A percentile compares a stretch with the other conserved stretches of the same genome.
Conservation (phyloP, 2,113 vertebrate species). For the Gopherus flavomarginatus region DNA sequence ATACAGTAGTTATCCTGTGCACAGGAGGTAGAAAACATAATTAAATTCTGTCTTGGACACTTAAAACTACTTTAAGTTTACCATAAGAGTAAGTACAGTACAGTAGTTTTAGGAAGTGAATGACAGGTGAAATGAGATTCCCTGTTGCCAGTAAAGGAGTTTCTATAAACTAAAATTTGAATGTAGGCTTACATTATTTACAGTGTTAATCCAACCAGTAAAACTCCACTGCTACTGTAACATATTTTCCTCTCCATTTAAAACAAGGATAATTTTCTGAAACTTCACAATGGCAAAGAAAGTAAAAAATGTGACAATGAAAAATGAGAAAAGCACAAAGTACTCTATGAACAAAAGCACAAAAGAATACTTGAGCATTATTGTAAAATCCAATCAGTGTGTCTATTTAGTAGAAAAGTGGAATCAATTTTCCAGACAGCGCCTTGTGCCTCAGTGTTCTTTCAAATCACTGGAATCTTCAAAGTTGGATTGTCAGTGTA, state of each 20-base stretch:
- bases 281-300: not conserved
- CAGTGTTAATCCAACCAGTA: not conserved
- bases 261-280: not conserved
- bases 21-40: not conserved
- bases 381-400: not conserved
- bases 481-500: not conserved
- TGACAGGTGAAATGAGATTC: not conserved
- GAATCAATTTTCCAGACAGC: not conserved
- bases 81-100: not conserved
- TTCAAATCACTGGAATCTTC: not conserved
- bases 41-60: not conserved
- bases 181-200: not conserved
- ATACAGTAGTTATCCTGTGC: accelerated
- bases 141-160: not conserved
- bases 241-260: not conserved
- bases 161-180: not conserved
- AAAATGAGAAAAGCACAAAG: accelerated
- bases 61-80: not conserved
- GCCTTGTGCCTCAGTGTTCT: not conserved
- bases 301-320: not conserved
- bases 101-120: not conserved
- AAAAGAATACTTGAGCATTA: not conserved
- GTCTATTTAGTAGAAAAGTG: not conserved
- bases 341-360: not conserved
- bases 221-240: not conserved